Base-by-base conservation (phyloP, 2,888 invertebrate species). In the Disparrhopalites patrizii region DNA sequence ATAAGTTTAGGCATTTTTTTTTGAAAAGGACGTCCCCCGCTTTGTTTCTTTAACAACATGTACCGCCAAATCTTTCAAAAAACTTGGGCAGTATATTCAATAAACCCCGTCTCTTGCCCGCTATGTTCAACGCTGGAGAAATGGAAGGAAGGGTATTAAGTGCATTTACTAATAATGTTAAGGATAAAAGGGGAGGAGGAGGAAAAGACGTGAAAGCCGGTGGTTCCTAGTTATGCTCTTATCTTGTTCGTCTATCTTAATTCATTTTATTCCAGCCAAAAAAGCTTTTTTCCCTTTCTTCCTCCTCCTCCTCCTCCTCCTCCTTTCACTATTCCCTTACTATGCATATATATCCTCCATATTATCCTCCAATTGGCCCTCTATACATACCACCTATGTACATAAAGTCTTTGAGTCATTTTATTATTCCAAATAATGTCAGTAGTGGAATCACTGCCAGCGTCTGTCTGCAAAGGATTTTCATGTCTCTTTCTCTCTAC, bases 211-310 rank as follows among this genome's bases (percentile, higher is more conserved):
- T 7, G 23, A 33, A 18, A 2, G 36, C 31, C 23, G 23, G 55
- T 55, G 23, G 36, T 10, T 47, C 47, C 30, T 36, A 55, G 55
- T 55, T 36, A 33, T 36, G 28, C 36, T n/a, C 36, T 55, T 55
- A 31, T 55, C 55, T 55, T 36, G 5, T 28, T 33, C 55, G 33
- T 18, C 20, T 33, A 33, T 55, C 55, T 55, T 55, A 55, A 33
- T 55, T 55, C 55, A 55, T 55, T 55, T 55, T 31, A 36, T 55
- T 55, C n/a, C 36, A 55, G 33, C 36, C 55, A 36, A 30, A n/a
- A 27, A 10, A 33, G 15, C 33, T 51, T 23, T 47, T 52, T n/a
- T 30, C 30, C 18, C 5, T 51, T 15, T 51, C 4, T 51, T 27
- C 18, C 23, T 18, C 23, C 51, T 51, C 25, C 51, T 23, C 51